Evolutionary conservation across 2,888 invertebrate species (phyloP).

Genomic region (Lamellibrachia satsuma): DNA sequence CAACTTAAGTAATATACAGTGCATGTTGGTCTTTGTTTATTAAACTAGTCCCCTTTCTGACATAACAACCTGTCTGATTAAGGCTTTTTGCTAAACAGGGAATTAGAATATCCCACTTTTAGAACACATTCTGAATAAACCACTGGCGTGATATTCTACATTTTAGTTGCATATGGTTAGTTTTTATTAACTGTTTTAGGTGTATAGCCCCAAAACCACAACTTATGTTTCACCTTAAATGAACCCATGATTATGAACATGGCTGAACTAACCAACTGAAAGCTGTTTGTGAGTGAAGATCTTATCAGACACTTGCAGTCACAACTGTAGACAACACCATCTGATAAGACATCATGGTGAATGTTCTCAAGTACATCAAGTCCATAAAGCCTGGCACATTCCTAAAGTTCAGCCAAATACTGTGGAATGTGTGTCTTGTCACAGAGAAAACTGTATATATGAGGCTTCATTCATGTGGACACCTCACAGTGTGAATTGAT

Average conservation of each 20-base stretch:
- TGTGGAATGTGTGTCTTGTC: neutral
- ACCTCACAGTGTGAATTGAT: neutral
- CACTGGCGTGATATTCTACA: too few species aligned
- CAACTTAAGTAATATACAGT: too few species aligned
- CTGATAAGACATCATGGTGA: neutral
- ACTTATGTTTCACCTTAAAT: too few species aligned
- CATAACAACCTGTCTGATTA: too few species aligned
- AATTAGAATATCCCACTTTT: too few species aligned
- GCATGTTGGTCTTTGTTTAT: too few species aligned
- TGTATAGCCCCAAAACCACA: too few species aligned
- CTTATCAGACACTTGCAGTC: neutral
- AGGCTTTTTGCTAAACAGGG: too few species aligned
- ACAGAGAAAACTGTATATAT: neutral
- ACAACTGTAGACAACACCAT: neutral
- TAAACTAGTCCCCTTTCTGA: too few species aligned
- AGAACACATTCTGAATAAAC: too few species aligned
- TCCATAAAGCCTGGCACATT: neutral
- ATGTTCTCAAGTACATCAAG: neutral
- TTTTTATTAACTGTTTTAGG: too few species aligned
- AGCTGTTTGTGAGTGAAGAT: neutral
- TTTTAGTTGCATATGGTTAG: too few species aligned
- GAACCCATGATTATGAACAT: neutral
- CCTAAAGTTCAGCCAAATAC: neutral
- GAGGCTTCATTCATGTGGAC: neutral
- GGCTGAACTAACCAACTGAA: neutral